These are phyloP conservation scores for Actenoides lindsayi DNA, from an alignment of 2,113 vertebrate genomes.

Conservation along the genomic window DNA sequence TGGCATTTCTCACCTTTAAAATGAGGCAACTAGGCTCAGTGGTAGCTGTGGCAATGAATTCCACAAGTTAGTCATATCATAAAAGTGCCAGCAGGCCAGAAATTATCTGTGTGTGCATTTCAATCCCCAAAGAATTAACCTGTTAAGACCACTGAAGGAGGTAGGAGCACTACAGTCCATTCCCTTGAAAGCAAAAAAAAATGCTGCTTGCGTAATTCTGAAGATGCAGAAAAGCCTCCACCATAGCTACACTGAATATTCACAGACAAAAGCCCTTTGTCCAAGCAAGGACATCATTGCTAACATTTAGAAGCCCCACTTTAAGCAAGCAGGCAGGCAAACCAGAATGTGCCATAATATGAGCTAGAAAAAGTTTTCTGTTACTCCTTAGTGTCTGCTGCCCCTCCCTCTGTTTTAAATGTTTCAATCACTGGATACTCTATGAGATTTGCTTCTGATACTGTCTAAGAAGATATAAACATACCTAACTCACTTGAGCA, in stretches of 20 bases:
- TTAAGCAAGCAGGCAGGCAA: neutral
- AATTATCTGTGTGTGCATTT: neutral
- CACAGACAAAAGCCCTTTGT: neutral
- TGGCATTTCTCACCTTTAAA: neutral
- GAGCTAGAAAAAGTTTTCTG: neutral
- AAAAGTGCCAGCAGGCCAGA: neutral
- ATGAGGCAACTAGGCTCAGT: neutral
- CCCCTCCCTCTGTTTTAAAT: neutral
- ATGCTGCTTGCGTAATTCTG: neutral
- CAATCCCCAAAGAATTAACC: neutral
- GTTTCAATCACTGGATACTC: neutral
- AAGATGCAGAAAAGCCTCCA: neutral
- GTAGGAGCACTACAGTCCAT: conserved; percentile 6
- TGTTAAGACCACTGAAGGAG: neutral
- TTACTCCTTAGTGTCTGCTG: neutral
- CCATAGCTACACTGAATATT: neutral
- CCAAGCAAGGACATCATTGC: neutral
- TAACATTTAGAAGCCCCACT: neutral
- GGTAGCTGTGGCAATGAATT: neutral
- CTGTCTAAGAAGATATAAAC: neutral
- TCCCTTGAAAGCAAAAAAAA: neutral
- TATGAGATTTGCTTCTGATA: neutral
- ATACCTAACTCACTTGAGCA: neutral
- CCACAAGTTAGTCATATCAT: neutral
- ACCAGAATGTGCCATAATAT: neutral